Evolutionary conservation across 2,888 invertebrate genomes (phyloP).

Genomic region (Bhutanitis thaidina): DNA sequence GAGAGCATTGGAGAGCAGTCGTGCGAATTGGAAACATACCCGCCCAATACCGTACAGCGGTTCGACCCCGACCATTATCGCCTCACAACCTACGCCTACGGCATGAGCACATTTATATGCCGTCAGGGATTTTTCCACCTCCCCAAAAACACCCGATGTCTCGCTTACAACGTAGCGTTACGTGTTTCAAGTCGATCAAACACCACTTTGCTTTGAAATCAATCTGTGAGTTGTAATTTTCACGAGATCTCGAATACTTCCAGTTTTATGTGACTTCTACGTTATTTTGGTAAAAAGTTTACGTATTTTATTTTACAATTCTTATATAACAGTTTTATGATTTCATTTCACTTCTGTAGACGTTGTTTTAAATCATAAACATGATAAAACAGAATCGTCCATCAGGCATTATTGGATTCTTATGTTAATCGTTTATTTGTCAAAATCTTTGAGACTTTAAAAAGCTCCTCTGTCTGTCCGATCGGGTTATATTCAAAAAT

Average conservation of each 20-base stretch:
- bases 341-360: too few species aligned
- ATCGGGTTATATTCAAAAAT: too few species aligned
- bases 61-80: slow-evolving; percentile 37
- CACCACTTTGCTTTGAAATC: not conserved
- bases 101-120: slow-evolving; percentile 15
- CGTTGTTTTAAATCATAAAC: too few species aligned
- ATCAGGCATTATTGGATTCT: too few species aligned
- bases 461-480: too few species aligned
- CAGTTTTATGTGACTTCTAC: not conserved
- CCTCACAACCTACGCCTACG: slow-evolving; percentile 19
- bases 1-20: slow-evolving; percentile 45
- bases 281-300: not conserved
- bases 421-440: too few species aligned
- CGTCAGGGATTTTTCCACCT: slow-evolving; percentile 9
- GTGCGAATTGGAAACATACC: slow-evolving; percentile 59
- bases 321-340: too few species aligned
- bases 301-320: not conserved
- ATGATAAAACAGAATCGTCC: too few species aligned
- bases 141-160: slow-evolving; percentile 1
- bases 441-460: too few species aligned
- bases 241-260: not conserved
- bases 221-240: not conserved
- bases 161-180: slow-evolving; percentile 12
- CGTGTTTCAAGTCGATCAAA: slow-evolving; percentile 1
- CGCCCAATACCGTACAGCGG: slow-evolving; percentile 61